Percentiles rank a stretch among this genome's conserved stretches.
Conservation (phyloP, 2,113 vertebrate genomes). For the Neotoma lepida region DNA sequence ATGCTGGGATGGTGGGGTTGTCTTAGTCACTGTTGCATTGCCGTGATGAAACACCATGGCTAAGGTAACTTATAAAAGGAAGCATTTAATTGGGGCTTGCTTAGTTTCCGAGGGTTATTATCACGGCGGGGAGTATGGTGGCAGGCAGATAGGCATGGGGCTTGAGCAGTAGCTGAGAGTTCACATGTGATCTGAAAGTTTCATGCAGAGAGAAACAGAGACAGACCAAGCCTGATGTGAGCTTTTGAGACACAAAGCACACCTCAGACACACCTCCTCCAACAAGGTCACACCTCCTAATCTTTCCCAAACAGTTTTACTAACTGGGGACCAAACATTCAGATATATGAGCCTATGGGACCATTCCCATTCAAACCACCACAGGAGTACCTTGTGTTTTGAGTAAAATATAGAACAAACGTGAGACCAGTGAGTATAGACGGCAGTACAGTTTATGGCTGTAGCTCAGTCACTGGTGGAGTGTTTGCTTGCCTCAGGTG, state of each 20-base stretch:
- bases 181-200: background rate
- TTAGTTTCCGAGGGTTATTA: background rate
- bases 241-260: background rate
- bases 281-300: background rate
- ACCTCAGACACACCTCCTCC: background rate
- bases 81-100: background rate
- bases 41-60: background rate
- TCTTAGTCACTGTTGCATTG: background rate
- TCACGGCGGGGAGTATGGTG: background rate
- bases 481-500: background rate
- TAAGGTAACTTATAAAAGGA: background rate
- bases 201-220: background rate
- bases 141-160: background rate
- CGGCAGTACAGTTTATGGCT: background rate
- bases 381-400: background rate
- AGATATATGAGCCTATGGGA: background rate
- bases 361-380: background rate
- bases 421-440: background rate
- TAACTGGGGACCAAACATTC: background rate
- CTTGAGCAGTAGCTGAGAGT: background rate
- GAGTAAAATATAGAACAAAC: slow-evolving; percentile 20
- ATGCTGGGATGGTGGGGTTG: background rate
- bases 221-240: background rate
- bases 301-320: background rate
- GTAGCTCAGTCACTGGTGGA: background rate